Evolutionary conservation across 2,888 invertebrate genomes (phyloP).

Genomic region (Oligia latruncula): DNA sequence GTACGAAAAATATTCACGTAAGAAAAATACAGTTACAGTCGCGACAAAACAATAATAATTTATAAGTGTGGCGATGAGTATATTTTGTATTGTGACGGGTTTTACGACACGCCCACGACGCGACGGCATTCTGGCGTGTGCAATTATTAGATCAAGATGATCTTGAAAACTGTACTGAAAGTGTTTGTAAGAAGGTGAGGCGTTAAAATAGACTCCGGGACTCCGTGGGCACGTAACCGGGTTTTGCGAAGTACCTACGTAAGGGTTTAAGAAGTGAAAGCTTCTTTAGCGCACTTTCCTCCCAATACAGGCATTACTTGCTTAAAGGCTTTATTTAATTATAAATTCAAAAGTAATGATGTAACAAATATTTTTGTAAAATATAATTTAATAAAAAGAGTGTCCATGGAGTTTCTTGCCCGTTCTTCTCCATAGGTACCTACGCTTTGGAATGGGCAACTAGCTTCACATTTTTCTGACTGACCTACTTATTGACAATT

Average conservation of each 20-base stretch:
- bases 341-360: no score
- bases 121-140: constrained; percentile 14
- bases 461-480: no score
- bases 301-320: no score
- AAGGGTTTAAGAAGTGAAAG: not conserved
- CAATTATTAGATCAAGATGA: constrained; percentile 36
- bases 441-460: no score
- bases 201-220: not conserved
- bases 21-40: constrained; percentile 29
- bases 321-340: no score
- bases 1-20: constrained; percentile 30
- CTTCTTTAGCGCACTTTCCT: not conserved
- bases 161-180: constrained; percentile 33
- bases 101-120: constrained; percentile 52
- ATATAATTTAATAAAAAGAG: no score
- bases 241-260: not conserved
- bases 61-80: constrained; percentile 38
- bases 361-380: no score
- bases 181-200: not conserved
- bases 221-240: not conserved
- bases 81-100: constrained; percentile 42
- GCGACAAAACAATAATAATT: constrained; percentile 41
- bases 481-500: no score
- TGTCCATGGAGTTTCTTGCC: no score
- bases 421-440: no score